phyloP scores from a whole-genome alignment of 1,140 invertebrate genomes.

The Macrobrachium nipponense region DNA sequence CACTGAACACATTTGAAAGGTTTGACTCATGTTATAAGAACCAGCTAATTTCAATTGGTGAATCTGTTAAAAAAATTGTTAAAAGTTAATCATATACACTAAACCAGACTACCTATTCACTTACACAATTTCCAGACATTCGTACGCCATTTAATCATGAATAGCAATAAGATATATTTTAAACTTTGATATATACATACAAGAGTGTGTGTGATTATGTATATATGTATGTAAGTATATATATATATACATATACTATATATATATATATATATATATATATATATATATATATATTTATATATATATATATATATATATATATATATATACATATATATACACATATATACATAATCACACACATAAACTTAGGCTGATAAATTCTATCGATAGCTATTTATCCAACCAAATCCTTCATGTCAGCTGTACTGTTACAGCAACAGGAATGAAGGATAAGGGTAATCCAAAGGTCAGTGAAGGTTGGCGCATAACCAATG shows the following conservation, averaged over 20 bases:
- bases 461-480: conserved; percentile 53
- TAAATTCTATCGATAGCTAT: neutral
- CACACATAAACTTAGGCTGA: neutral
- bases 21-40: neutral
- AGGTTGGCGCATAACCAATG: conserved; percentile 55
- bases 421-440: conserved; percentile 26
- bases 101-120: no score
- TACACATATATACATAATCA: no score
- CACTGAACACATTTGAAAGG: conserved; percentile 48
- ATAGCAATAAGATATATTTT: no score
- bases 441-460: conserved; percentile 30
- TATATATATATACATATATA: no score
- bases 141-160: no score
- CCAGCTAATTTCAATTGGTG: no score
- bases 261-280: neutral
- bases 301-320: no score
- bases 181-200: no score
- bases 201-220: no score
- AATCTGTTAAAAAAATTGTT: no score
- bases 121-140: no score
- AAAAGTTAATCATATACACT: no score
- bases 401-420: conserved; percentile 36
- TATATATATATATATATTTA: neutral
- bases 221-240: neutral
- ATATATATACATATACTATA: neutral